phyloP scores from a whole-genome alignment of 2,797 vertebrate genomes.

The Crocodylus rhombifer region DNA sequence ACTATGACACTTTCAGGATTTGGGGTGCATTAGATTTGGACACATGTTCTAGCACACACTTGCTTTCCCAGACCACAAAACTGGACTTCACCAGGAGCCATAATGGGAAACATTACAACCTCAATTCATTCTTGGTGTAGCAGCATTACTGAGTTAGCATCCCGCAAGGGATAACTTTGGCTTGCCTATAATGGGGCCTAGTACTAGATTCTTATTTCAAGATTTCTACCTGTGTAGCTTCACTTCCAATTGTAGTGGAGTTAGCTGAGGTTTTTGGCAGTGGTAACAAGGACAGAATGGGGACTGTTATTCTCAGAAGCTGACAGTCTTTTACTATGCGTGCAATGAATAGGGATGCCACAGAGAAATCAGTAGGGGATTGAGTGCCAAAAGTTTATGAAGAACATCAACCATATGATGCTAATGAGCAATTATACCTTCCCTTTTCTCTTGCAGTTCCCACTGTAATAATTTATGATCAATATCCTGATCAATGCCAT shows the following conservation, averaged over 20 bases:
- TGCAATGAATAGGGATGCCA: not conserved
- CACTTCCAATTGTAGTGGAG: not conserved
- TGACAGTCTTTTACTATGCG: not conserved
- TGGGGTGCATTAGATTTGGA: not conserved
- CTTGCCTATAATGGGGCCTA: not conserved
- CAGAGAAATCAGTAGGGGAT: not conserved
- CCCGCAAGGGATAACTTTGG: not conserved
- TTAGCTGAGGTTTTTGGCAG: not conserved
- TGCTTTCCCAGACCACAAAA: not conserved
- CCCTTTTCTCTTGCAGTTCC: constrained; percentile 10
- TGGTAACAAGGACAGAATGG: not conserved
- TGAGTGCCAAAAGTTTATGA: not conserved
- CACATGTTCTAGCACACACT: not conserved
- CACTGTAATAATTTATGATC: constrained; percentile 9
- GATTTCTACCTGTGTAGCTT: not conserved
- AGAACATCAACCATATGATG: not conserved
- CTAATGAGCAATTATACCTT: not conserved
- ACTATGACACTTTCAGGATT: not conserved
- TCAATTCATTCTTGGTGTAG: not conserved
- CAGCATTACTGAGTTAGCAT: not conserved
- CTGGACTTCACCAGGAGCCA: not conserved
- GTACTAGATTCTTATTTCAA: not conserved
- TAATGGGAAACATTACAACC: not conserved
- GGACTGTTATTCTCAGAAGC: not conserved
- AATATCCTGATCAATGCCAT: constrained; percentile 29